Conservation (phyloP, 2,888 invertebrate species). For the Cotesia congregata region DNA sequence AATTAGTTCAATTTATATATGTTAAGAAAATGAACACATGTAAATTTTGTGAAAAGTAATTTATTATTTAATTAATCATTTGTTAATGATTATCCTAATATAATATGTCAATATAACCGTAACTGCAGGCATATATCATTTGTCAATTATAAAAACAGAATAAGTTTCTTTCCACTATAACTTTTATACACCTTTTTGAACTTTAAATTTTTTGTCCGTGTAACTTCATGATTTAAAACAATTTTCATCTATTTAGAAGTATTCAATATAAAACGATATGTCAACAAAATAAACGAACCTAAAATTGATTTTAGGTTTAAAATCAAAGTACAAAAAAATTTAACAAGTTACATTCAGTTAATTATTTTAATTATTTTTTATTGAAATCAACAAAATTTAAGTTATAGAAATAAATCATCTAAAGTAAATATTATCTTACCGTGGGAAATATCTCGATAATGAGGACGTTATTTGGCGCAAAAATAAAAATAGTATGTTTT, state of each 20-base stretch:
- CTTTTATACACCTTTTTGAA: neutral
- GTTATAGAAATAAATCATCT: neutral
- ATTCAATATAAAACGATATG: neutral
- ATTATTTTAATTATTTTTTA: no score
- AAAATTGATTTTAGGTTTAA: no score
- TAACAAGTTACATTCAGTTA: no score
- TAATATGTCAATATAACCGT: neutral
- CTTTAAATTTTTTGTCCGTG: neutral
- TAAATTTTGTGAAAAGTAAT: neutral
- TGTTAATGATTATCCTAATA: neutral
- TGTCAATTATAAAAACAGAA: neutral
- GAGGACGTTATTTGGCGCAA: neutral
- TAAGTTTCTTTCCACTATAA: neutral
- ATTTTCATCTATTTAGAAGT: neutral
- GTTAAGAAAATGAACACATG: neutral
- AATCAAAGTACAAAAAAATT: no score
- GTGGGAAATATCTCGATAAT: neutral
- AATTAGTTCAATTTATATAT: no score
- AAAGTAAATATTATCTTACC: neutral
- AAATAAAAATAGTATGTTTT: neutral
- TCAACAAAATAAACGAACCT: neutral
- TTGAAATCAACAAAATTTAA: no score
- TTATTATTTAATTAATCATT: neutral
- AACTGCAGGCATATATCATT: neutral
- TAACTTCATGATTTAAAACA: neutral